Percentiles rank a stretch among this genome's conserved stretches.
Evolutionary conservation across 2,888 invertebrate genomes (phyloP).

Genomic region (Acanthosoma haemorrhoidale): DNA sequence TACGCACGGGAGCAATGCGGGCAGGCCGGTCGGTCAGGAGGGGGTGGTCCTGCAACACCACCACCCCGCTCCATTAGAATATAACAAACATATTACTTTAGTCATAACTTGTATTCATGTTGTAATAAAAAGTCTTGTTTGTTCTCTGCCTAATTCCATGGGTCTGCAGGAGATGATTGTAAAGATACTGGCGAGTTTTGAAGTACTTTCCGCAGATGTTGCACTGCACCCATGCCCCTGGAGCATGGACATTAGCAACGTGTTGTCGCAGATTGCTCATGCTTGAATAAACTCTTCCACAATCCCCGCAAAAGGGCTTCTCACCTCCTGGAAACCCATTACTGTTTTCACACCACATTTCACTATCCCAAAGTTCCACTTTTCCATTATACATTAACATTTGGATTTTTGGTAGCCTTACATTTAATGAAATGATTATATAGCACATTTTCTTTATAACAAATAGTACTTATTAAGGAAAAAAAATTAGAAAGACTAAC

Average conservation of each 20-base stretch:
- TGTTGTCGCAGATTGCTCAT: slow-evolving; percentile 69
- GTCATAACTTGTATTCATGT: slow-evolving; percentile 20
- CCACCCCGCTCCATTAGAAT: slow-evolving; percentile 34
- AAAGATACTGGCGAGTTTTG: slow-evolving; percentile 71
- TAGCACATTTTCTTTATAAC: not conserved
- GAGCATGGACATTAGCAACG: slow-evolving; percentile 69
- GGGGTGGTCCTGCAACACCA: slow-evolving; percentile 39
- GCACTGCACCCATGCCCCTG: slow-evolving; percentile 66
- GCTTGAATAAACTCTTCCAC: slow-evolving; percentile 45
- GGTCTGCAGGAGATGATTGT: slow-evolving; percentile 69
- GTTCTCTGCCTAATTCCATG: slow-evolving; percentile 64
- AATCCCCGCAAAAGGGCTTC: slow-evolving; percentile 44
- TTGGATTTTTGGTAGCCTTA: not conserved
- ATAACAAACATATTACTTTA: slow-evolving; percentile 26
- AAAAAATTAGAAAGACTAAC: not conserved
- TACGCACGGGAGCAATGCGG: slow-evolving; percentile 44
- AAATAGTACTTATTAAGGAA: not conserved
- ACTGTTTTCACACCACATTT: slow-evolving; percentile 32
- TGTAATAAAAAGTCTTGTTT: slow-evolving; percentile 24
- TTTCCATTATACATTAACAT: not conserved
- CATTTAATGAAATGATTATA: not conserved
- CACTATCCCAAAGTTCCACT: slow-evolving; percentile 35
- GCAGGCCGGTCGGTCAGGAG: slow-evolving; percentile 42
- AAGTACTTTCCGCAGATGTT: slow-evolving; percentile 68
- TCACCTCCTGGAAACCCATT: slow-evolving; percentile 35